Evolutionary conservation across 2,888 invertebrate species (phyloP).

Genomic region (Pocota personata): DNA sequence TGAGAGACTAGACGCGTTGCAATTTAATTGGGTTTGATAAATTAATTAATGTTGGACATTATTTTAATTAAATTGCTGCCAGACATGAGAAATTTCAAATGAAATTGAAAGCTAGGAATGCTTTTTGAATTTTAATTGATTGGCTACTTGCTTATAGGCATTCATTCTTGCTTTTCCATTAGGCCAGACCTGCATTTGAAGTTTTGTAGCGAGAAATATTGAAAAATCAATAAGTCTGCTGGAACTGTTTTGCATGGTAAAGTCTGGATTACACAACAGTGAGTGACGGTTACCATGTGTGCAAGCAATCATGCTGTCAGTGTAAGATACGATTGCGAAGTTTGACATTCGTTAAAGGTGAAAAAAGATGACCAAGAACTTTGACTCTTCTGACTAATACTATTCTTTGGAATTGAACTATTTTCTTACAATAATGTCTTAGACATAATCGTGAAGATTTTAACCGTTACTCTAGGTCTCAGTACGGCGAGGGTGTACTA

Average conservation of each 20-base stretch:
- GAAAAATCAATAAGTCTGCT: not conserved
- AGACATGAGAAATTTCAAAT: not conserved
- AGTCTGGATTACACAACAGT: not conserved
- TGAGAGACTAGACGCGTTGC: not conserved
- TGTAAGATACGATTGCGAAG: no score
- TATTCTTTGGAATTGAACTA: no score
- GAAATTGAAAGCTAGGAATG: not conserved
- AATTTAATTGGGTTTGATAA: not conserved
- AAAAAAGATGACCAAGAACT: no score
- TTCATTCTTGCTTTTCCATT: no score
- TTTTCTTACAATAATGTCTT: no score
- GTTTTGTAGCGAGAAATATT: no score
- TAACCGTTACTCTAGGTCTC: no score
- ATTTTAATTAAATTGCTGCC: not conserved
- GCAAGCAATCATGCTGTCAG: no score
- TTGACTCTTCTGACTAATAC: no score
- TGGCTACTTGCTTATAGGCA: not conserved
- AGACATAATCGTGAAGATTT: no score
- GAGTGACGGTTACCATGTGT: not conserved
- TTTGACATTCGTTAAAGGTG: no score
- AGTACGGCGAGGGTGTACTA: no score
- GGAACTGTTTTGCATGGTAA: not conserved
- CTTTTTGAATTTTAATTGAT: not conserved
- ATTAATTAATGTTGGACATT: conserved; percentile 6
- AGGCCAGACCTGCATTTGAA: not conserved